Conservation (phyloP, 2,888 invertebrate species). For the Lithodes maja region DNA sequence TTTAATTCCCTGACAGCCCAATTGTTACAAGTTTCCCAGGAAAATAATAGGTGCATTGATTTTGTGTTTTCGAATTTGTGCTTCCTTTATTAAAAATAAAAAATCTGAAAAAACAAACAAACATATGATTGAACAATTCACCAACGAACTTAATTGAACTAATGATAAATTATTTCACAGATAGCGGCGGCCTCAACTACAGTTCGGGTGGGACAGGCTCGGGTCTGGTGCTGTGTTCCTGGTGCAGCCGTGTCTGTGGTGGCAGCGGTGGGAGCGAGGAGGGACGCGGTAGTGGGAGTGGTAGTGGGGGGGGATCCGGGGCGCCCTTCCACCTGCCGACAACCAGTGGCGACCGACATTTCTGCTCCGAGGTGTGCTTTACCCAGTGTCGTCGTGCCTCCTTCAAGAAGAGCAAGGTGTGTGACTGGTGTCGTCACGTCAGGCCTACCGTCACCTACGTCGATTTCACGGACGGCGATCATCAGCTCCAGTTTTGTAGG, state of each 20-base stretch:
- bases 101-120: no score
- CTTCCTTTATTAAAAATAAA: no score
- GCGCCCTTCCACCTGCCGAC: slow-evolving; percentile 62
- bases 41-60: no score
- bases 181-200: slow-evolving; percentile 39
- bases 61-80: no score
- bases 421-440: slow-evolving; percentile 95
- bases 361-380: slow-evolving; percentile 93
- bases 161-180: slow-evolving; percentile 15
- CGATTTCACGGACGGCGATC: slow-evolving; percentile 93
- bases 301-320: slow-evolving; percentile 37
- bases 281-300: slow-evolving; percentile 27
- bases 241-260: slow-evolving; percentile 53
- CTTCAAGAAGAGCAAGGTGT: slow-evolving; percentile 92
- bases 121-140: no score
- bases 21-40: no score
- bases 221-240: slow-evolving; percentile 63
- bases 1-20: no score
- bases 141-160: no score
- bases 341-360: slow-evolving; percentile 75
- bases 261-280: slow-evolving; percentile 40
- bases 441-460: slow-evolving; percentile 93
- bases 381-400: slow-evolving; percentile 91
- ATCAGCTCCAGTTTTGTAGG: slow-evolving; percentile 87
- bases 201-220: background rate